A percentile compares a stretch with the other conserved stretches of the same genome.
Conservation (phyloP, 2,797 vertebrate species). For the Simalia tracyae region DNA sequence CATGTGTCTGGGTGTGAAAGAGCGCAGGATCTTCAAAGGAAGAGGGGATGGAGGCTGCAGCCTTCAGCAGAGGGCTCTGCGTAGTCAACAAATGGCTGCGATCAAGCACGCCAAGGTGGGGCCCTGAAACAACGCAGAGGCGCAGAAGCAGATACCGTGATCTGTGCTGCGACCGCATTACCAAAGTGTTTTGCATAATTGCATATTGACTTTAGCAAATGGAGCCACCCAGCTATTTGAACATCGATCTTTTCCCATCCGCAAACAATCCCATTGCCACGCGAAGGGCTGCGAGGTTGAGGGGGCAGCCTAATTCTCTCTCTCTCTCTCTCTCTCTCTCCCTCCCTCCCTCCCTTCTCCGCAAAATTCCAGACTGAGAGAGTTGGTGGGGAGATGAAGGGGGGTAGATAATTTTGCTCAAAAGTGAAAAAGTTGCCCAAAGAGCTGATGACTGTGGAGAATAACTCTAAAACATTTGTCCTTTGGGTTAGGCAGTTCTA, state of each 20-base stretch:
- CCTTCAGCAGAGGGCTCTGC: not conserved
- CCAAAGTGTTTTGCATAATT: constrained; percentile 49
- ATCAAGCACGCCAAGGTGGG: not conserved
- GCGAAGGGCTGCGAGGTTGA: not conserved
- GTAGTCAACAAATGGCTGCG: not conserved
- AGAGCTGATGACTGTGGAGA: not conserved
- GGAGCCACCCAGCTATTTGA: constrained; percentile 47
- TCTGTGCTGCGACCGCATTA: constrained; percentile 18
- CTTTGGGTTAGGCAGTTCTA: not conserved
- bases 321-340: not conserved
- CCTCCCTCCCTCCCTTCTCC: no score
- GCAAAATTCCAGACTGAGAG: no score
- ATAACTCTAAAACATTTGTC: not conserved
- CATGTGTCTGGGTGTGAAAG: constrained; percentile 73
- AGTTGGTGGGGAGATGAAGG: not conserved
- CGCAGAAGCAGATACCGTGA: not conserved
- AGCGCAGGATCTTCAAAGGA: constrained; percentile 70
- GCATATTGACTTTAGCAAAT: constrained; percentile 60
- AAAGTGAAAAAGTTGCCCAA: no score
- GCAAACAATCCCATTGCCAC: constrained; percentile 33
- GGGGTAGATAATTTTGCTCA: no score
- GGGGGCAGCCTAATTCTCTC: not conserved
- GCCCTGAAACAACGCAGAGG: not conserved
- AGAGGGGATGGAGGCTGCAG: not conserved
- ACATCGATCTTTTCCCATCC: constrained; percentile 18